phyloP scores from a whole-genome alignment of 2,888 invertebrate species.

The Coleophora deauratella region DNA sequence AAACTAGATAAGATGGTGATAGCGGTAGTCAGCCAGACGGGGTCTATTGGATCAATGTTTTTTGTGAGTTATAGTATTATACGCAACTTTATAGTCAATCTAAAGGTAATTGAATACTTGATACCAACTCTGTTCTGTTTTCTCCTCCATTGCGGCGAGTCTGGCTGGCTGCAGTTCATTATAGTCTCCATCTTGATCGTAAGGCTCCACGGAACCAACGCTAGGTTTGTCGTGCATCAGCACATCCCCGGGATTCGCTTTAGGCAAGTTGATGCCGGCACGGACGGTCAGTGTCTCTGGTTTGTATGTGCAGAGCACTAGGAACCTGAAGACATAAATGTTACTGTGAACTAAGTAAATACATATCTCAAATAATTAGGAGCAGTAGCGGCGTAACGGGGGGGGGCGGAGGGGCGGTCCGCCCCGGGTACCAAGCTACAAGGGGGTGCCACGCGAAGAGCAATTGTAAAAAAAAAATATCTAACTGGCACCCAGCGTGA shows the following conservation, averaged over 20 bases:
- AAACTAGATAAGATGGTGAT: too few relatives aligned
- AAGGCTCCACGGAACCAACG: slow-evolving; percentile 58
- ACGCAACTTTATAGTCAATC: too few relatives aligned
- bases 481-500: too few relatives aligned
- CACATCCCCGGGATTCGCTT: slow-evolving; percentile 69
- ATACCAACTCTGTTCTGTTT: slow-evolving; percentile 47
- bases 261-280: slow-evolving; percentile 83
- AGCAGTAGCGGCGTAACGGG: too few relatives aligned
- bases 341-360: slow-evolving; percentile 4
- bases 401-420: too few relatives aligned
- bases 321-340: slow-evolving; percentile 68
- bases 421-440: too few relatives aligned
- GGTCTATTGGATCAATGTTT: too few relatives aligned
- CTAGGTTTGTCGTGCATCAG: slow-evolving; percentile 55
- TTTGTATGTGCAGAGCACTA: slow-evolving; percentile 87
- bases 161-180: slow-evolving; percentile 65
- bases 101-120: too few relatives aligned
- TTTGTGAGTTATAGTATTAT: too few relatives aligned
- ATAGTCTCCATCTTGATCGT: slow-evolving; percentile 53
- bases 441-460: too few relatives aligned
- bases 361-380: slow-evolving; percentile 2
- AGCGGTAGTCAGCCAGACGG: too few relatives aligned
- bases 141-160: slow-evolving; percentile 55
- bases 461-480: too few relatives aligned
- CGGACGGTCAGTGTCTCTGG: slow-evolving; percentile 87